Conservation (phyloP, 2,888 invertebrate species). For the Strigamia transsilvanica region DNA sequence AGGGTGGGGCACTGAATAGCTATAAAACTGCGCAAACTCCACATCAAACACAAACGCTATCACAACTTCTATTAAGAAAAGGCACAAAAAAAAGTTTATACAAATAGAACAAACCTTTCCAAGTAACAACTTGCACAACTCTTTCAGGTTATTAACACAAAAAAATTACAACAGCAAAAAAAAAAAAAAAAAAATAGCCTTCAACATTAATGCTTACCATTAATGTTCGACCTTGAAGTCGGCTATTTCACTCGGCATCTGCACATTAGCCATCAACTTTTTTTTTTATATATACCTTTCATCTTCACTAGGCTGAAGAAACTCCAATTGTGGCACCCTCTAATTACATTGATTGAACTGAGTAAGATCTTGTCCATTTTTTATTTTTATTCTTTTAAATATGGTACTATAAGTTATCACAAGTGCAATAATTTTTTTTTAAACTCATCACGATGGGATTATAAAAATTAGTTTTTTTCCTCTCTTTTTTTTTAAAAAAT, state of each 20-base stretch:
- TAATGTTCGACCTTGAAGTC: constrained; percentile 41
- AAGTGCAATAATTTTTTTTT: neutral
- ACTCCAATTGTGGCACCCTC: constrained; percentile 47
- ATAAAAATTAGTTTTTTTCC: neutral
- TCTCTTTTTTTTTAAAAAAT: neutral
- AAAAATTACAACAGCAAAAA: neutral
- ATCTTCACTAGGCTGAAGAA: constrained; percentile 27
- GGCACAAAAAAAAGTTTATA: neutral
- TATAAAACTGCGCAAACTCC: constrained; percentile 46
- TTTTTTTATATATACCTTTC: constrained; percentile 11
- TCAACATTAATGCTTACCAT: constrained; percentile 47
- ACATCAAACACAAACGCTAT: constrained; percentile 48
- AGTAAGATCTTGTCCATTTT: constrained; percentile 21
- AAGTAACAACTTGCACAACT: constrained; percentile 2
- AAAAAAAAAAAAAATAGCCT: neutral
- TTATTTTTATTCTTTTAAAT: neutral
- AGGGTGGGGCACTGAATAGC: constrained; percentile 49
- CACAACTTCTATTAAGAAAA: constrained; percentile 29
- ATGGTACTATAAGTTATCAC: neutral
- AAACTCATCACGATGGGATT: neutral
- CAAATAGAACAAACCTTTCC: neutral
- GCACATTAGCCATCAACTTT: constrained; percentile 36
- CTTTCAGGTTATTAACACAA: neutral
- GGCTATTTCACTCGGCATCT: constrained; percentile 39
- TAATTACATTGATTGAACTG: constrained; percentile 49